Evolutionary conservation across 2,113 vertebrate species (phyloP).

Genomic region (Melanerpes aurifrons): DNA sequence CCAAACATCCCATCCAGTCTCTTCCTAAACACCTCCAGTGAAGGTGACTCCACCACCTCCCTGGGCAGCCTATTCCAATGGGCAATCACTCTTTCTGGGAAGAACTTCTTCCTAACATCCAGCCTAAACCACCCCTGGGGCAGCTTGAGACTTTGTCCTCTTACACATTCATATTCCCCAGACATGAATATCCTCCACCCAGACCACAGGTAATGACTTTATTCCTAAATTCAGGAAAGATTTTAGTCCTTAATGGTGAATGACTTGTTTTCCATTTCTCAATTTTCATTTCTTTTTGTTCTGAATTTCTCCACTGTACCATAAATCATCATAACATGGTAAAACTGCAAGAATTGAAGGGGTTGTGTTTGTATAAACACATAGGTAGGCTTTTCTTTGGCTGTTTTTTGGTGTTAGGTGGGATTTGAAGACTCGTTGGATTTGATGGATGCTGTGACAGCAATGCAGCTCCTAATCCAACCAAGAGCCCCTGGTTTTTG

Average conservation of each 20-base stretch:
- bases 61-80: no score
- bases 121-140: no score
- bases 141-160: no score
- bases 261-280: neutral
- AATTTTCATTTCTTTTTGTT: neutral
- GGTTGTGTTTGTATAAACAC: neutral
- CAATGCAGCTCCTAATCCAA: neutral
- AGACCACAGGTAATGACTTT: neutral
- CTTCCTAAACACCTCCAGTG: no score
- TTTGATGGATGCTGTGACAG: accelerated
- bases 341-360: neutral
- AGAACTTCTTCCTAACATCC: no score
- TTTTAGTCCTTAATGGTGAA: neutral
- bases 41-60: no score
- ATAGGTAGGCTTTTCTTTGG: neutral
- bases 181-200: neutral
- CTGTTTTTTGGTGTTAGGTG: neutral
- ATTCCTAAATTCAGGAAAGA: neutral
- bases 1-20: no score
- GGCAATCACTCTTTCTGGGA: no score
- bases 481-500: neutral
- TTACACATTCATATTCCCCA: neutral
- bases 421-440: neutral
- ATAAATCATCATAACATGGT: neutral
- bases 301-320: neutral